Conservation (phyloP, 2,113 vertebrate species). For the Eidolon helvum region DNA sequence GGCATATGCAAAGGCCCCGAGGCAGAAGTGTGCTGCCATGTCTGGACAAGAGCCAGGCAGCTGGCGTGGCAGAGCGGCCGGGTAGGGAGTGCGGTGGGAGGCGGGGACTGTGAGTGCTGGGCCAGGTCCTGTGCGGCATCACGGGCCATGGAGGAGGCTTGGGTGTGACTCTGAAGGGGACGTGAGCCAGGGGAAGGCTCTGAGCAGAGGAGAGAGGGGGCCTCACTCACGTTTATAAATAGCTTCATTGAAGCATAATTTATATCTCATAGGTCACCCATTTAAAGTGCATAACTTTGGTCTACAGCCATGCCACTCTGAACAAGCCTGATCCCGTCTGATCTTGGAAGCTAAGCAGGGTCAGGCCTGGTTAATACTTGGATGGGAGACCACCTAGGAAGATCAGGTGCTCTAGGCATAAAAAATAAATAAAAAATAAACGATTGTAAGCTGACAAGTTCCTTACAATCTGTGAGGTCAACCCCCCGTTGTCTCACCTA, state of each 20-base stretch:
- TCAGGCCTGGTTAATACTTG: no score
- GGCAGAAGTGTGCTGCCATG: neutral
- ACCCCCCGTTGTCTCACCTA: no score
- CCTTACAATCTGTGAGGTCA: no score
- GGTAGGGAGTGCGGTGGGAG: neutral
- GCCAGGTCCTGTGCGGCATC: neutral
- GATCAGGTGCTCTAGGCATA: no score
- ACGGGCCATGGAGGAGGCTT: neutral
- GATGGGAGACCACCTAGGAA: no score
- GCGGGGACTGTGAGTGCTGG: neutral
- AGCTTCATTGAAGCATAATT: neutral
- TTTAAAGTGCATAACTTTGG: neutral
- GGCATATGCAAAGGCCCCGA: neutral
- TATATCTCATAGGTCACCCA: neutral
- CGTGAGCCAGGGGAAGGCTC: neutral
- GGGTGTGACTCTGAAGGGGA: neutral
- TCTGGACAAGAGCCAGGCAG: constrained; percentile 85
- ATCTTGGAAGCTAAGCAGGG: no score
- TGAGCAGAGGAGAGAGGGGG: neutral
- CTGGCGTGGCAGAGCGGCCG: neutral
- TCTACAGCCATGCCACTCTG: no score
- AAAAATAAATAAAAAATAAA: no score
- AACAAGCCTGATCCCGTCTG: no score
- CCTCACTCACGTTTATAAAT: neutral
- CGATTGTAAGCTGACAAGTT: no score